Base-by-base conservation (phyloP, 2,113 vertebrate genomes). In the Zootoca vivipara region DNA sequence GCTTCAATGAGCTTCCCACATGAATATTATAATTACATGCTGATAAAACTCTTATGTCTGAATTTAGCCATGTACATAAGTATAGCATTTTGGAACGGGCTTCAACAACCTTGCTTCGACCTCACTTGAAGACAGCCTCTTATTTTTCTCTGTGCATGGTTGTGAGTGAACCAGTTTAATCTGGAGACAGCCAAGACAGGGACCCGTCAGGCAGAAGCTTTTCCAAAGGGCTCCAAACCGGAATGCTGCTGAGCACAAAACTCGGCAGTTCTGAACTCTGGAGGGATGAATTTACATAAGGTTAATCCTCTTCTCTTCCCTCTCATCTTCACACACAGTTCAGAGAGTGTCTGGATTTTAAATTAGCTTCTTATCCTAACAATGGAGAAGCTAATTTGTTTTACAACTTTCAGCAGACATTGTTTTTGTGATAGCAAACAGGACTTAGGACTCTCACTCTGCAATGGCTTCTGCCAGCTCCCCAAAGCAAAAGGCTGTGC, bases 341-440 rank as follows among this genome's bases (percentile, higher is more conserved):
- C 74, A 62, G 52, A 46, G 81, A 52, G 80, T 67, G 87, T 82
- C 79, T 83, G 70, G 72, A 77, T 82, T 88, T 85, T 52, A 90
- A 86, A 78, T 38, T 52, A 85, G 69, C 38, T 7, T 2, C 16
- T 85, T 87, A 12, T 87, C 74, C 33, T 70, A 89, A 88, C 77
- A 87, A 81, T 46, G 40, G 72, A 35, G 83, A 80, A 72, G 24
- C 69, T 82, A 62, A 86, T 42, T 88, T 35, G 86, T 20, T 90
- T 86, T 56, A 73, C 35, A 89, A 87, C 67, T 89, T 90, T n/a
- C 56, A n/a, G 38, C 62, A 86, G 88, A 62, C 82, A 83, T 26
- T 65, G 52, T 87, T 92, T 52, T 77, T 67, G 20, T 83, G 64
- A 89, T 83, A 92, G 77, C 30, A 89, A 93, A 89, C 33, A 40